phyloP scores from a whole-genome alignment of 1,140 invertebrate species.

The Trachymyrmex cornetzi region DNA sequence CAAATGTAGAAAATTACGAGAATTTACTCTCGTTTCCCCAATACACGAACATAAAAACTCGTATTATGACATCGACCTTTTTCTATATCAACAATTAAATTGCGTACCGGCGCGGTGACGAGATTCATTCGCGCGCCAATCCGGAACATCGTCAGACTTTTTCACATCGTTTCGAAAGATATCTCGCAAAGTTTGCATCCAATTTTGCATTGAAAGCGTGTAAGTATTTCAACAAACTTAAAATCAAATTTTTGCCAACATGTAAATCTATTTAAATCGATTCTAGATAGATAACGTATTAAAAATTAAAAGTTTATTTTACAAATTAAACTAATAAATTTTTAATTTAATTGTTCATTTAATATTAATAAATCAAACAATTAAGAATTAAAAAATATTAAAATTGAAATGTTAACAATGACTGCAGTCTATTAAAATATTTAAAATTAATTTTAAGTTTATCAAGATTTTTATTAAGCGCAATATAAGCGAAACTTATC shows the following conservation, averaged over 20 bases:
- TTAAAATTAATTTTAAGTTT: background rate
- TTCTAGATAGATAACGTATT: background rate
- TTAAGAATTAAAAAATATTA: background rate
- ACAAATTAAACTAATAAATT: background rate
- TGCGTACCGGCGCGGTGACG: background rate
- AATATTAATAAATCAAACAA: too few relatives aligned
- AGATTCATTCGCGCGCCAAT: background rate
- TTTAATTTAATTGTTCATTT: background rate
- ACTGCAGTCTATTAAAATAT: background rate
- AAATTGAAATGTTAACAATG: background rate
- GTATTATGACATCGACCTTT: slow-evolving; percentile 19
- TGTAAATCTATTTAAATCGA: background rate
- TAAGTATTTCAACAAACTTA: background rate
- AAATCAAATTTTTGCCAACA: background rate
- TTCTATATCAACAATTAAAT: slow-evolving; percentile 33
- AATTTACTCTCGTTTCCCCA: slow-evolving; percentile 16
- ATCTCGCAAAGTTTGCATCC: background rate
- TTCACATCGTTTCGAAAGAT: background rate
- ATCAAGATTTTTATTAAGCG: background rate
- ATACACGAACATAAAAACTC: slow-evolving; percentile 4
- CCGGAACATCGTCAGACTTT: background rate
- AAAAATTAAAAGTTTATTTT: background rate
- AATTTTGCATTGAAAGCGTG: background rate
- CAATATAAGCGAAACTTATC: background rate
- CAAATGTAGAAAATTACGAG: slow-evolving; percentile 32